Percentiles rank a stretch among this genome's conserved stretches.
phyloP scores from a whole-genome alignment of 1,140 invertebrate species.

The Arctopsyche grandis region DNA sequence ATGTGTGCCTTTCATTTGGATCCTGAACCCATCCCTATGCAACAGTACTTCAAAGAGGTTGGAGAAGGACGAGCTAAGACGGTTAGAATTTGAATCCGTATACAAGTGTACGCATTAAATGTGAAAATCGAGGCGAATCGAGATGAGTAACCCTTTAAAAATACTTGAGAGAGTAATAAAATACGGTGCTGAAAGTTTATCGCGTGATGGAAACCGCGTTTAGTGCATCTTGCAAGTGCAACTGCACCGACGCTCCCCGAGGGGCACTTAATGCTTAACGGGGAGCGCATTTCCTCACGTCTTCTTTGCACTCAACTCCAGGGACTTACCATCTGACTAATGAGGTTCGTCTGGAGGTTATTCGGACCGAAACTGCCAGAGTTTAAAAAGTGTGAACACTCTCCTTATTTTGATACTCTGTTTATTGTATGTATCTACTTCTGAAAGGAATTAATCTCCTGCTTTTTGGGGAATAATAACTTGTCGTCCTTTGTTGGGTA shows the following conservation, averaged over 20 bases:
- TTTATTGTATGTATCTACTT: too few species aligned
- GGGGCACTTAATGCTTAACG: conserved; percentile 31
- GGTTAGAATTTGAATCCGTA: too few species aligned
- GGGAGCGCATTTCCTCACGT: conserved; percentile 17
- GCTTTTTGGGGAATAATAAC: too few species aligned
- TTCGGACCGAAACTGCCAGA: neutral
- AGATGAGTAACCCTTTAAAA: neutral
- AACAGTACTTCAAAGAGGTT: too few species aligned
- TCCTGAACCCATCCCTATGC: too few species aligned
- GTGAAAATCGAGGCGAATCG: too few species aligned
- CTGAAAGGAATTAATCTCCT: too few species aligned
- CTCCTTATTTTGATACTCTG: too few species aligned
- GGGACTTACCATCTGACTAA: conserved; percentile 9
- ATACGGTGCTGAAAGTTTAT: conserved; percentile 19
- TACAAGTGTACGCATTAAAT: too few species aligned
- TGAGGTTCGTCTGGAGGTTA: conserved; percentile 16
- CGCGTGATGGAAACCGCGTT: conserved; percentile 11
- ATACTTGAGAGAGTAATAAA: conserved; percentile 25
- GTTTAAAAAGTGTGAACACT: neutral
- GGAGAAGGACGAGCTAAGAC: too few species aligned
- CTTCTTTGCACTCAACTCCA: conserved; percentile 10
- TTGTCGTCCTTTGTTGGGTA: too few species aligned
- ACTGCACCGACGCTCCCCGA: neutral
- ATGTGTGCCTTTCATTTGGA: too few species aligned
- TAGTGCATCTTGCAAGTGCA: conserved; percentile 23